Percentiles rank a stretch among this genome's conserved stretches.
These are phyloP conservation scores for Galleria mellonella DNA, from an alignment of 1,140 invertebrate species.

Conservation along the genomic window DNA sequence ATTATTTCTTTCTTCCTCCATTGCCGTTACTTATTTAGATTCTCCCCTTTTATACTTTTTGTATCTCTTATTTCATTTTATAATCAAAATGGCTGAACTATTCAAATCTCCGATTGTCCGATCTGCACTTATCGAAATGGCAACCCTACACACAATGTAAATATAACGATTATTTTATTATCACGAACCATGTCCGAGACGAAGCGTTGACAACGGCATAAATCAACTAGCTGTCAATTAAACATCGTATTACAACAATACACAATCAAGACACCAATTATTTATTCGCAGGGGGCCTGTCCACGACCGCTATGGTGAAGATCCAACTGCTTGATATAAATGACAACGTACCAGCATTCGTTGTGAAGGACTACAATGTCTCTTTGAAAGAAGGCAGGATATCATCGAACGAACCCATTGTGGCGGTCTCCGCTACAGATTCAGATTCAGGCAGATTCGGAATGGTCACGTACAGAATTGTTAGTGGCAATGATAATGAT, in stretches of 20 bases:
- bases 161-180: constrained; percentile 7
- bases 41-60: too few species aligned
- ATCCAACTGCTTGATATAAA: constrained; percentile 94
- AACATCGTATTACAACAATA: constrained; percentile 70
- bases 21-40: too few species aligned
- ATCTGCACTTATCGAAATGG: too few species aligned
- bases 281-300: constrained; percentile 88
- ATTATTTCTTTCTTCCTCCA: too few species aligned
- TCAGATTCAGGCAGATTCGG: constrained; percentile 90
- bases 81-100: too few species aligned
- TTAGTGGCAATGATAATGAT: constrained; percentile 86
- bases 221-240: constrained; percentile 69
- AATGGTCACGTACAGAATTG: constrained; percentile 85
- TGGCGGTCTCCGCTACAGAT: constrained; percentile 90
- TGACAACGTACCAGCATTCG: constrained; percentile 93
- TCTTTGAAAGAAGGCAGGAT: constrained; percentile 82
- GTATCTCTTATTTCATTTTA: too few species aligned
- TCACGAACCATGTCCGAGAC: constrained; percentile 1
- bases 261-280: constrained; percentile 65
- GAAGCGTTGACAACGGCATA: constrained; percentile 50
- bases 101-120: too few species aligned
- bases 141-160: neutral
- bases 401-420: constrained; percentile 79
- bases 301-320: constrained; percentile 93
- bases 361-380: constrained; percentile 90